phyloP scores from a whole-genome alignment of 64 coral and sea anemone genomes.

The Astreopora myriophthalma region DNA sequence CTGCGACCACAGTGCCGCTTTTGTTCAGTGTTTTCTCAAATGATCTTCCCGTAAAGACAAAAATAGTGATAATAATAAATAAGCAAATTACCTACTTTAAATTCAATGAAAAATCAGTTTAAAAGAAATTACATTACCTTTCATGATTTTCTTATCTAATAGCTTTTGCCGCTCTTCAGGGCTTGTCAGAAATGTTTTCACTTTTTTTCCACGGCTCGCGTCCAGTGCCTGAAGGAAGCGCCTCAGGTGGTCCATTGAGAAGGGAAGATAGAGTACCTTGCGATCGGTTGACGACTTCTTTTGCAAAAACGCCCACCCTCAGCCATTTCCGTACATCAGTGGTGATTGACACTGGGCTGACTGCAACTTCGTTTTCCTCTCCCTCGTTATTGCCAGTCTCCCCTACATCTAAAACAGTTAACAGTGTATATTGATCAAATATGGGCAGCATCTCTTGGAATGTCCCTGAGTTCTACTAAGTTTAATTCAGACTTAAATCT shows the following conservation, averaged over 20 bases:
- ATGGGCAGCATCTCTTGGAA: not conserved
- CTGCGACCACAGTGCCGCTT: not conserved
- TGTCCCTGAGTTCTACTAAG: not conserved
- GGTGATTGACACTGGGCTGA: not conserved
- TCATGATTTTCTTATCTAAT: not conserved
- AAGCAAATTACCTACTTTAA: not conserved
- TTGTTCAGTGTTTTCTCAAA: not conserved
- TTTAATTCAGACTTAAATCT: constrained; percentile 39
- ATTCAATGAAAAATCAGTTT: not conserved
- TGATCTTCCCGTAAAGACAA: not conserved
- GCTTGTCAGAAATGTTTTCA: constrained; percentile 7
- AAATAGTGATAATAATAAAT: not conserved
- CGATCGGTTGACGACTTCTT: constrained; percentile 10
- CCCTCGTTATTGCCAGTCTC: not conserved
- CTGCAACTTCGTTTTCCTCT: not conserved
- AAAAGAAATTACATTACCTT: not conserved
- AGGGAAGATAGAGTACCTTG: constrained; percentile 8
- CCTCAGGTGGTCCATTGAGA: not conserved
- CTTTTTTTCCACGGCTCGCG: not conserved
- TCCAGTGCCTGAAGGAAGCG: not conserved
- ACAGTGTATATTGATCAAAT: constrained; percentile 1
- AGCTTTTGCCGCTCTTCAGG: not conserved
- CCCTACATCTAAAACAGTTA: not conserved
- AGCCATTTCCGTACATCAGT: not conserved
- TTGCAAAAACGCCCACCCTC: not conserved